Conservation (phyloP, 2,797 vertebrate genomes). For the Petrocephalus schoutedeni region DNA sequence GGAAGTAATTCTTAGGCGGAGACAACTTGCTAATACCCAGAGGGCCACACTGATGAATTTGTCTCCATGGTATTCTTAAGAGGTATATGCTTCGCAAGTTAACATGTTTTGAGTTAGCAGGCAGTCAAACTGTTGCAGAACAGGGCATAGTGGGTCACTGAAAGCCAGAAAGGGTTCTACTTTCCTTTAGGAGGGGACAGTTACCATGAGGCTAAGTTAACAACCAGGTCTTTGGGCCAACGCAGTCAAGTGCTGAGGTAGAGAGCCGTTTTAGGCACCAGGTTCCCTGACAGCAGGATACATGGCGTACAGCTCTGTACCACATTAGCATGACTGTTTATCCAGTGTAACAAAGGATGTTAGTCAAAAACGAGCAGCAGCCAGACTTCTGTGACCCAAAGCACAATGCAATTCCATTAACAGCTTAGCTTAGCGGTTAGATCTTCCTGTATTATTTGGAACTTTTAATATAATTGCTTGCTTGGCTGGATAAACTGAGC, state of each 20-base stretch:
- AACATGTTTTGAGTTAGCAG: not conserved
- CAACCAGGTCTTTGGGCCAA: not conserved
- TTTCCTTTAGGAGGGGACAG: not conserved
- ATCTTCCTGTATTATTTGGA: not conserved
- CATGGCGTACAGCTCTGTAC: not conserved
- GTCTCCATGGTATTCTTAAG: not conserved
- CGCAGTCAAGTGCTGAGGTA: not conserved
- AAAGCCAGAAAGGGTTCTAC: not conserved
- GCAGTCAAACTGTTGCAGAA: not conserved
- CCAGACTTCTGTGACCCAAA: not conserved
- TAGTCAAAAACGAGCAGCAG: not conserved
- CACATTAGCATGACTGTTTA: not conserved
- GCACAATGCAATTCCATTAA: not conserved
- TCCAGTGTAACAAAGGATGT: not conserved
- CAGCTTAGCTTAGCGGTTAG: not conserved
- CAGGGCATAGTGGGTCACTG: not conserved
- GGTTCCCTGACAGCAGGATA: not conserved
- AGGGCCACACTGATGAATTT: not conserved
- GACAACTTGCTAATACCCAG: not conserved
- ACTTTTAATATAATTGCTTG: slow-evolving; percentile 1
- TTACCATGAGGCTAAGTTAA: not conserved
- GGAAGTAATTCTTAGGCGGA: not conserved
- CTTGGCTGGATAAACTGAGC: not conserved
- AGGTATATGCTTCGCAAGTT: not conserved
- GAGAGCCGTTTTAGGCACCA: not conserved